These are phyloP conservation scores for Orius insidiosus DNA, from an alignment of 1,140 invertebrate genomes.

Conservation along the genomic window DNA sequence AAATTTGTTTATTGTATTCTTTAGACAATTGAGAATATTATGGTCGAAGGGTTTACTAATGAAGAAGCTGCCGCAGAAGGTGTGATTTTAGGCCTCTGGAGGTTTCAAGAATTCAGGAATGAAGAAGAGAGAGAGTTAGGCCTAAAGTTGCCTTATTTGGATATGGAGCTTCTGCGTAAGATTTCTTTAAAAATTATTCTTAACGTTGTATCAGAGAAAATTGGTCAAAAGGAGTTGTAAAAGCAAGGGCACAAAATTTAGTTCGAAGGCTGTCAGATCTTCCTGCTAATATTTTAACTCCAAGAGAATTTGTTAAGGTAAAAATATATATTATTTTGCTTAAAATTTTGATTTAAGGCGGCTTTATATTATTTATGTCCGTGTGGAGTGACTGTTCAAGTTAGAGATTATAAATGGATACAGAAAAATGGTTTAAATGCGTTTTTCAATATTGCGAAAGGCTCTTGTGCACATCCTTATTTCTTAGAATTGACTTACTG, in stretches of 20 bases:
- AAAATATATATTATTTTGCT: no score
- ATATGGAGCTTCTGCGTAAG: conserved; percentile 1
- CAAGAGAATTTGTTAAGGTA: conserved; percentile 54
- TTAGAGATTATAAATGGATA: conserved; percentile 33
- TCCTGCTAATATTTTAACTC: conserved; percentile 74
- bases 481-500: conserved; percentile 33
- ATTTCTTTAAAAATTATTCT: no score
- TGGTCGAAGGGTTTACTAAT: conserved; percentile 49
- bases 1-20: conserved; percentile 22
- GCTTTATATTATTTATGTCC: conserved; percentile 20
- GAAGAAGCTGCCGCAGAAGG: conserved; percentile 61
- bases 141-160: conserved; percentile 21
- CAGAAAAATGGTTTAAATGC: conserved; percentile 34
- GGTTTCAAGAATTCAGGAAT: conserved; percentile 47
- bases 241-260: conserved; percentile 71
- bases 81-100: conserved; percentile 38
- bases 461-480: conserved; percentile 32
- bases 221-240: conserved; percentile 53
- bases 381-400: conserved; percentile 22
- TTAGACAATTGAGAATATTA: conserved; percentile 59
- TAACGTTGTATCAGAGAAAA: no score
- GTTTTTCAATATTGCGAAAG: conserved; percentile 32
- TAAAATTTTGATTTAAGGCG: conserved; percentile 8
- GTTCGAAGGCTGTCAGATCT: conserved; percentile 60
- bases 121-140: conserved; percentile 28